These are phyloP conservation scores for Phataginus tetradactyla DNA, from an alignment of 2,797 vertebrate genomes.

Conservation along the genomic window DNA sequence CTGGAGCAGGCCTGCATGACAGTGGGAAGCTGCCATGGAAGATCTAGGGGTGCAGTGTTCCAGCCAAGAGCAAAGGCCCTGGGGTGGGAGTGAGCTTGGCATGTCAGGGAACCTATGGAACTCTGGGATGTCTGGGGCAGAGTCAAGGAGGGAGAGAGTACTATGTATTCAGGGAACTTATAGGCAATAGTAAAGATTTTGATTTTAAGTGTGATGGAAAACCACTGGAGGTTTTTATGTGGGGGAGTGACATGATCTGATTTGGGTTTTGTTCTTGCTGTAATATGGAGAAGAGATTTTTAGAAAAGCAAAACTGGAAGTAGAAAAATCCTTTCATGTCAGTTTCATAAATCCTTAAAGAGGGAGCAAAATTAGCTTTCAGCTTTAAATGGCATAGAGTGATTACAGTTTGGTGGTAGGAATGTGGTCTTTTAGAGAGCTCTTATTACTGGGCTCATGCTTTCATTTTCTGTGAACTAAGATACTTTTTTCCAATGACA, in stretches of 20 bases:
- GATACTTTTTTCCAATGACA: conserved; percentile 60
- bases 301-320: conserved; percentile 63
- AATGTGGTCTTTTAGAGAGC: conserved; percentile 36
- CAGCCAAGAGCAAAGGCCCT: not conserved
- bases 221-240: not conserved
- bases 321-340: conserved; percentile 60
- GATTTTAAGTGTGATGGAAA: conserved; percentile 5
- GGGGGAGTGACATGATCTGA: not conserved
- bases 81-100: not conserved
- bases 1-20: not conserved
- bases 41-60: not conserved
- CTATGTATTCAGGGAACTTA: not conserved
- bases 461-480: conserved; percentile 62
- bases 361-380: conserved; percentile 61
- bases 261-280: conserved; percentile 30
- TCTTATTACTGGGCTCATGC: conserved; percentile 36
- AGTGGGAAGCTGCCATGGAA: not conserved
- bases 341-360: conserved; percentile 50
- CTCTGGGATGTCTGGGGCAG: not conserved
- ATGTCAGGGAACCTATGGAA: not conserved
- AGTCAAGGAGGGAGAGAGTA: not conserved
- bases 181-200: not conserved
- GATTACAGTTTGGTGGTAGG: conserved; percentile 40
- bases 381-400: conserved; percentile 30
- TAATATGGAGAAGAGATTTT: conserved; percentile 37